These are phyloP conservation scores for Pycnonotus jocosus DNA, from an alignment of 2,113 vertebrate species.

Conservation along the genomic window DNA sequence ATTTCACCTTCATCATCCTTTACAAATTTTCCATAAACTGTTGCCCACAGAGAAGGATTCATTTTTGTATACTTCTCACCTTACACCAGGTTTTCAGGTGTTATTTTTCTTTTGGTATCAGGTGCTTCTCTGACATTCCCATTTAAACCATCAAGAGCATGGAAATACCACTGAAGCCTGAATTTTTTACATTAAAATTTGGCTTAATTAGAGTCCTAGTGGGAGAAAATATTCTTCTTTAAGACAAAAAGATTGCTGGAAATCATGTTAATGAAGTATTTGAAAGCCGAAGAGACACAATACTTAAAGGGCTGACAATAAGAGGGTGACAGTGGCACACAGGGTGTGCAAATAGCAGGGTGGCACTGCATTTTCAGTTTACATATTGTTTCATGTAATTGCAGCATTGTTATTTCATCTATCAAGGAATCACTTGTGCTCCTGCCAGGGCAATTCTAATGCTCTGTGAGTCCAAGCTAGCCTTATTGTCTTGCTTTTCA, in stretches of 20 bases:
- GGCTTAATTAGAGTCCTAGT: neutral
- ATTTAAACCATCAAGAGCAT: neutral
- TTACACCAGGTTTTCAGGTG: neutral
- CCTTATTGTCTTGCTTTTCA: constrained; percentile 20
- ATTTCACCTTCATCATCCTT: neutral
- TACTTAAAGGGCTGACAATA: neutral
- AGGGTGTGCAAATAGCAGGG: neutral
- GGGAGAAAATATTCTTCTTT: neutral
- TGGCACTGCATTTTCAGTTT: constrained; percentile 31
- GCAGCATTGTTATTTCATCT: constrained; percentile 5
- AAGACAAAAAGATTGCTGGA: neutral
- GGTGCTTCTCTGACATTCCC: neutral
- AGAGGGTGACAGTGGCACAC: neutral
- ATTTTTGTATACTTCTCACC: neutral
- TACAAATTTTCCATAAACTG: neutral
- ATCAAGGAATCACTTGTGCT: neutral
- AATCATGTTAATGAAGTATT: neutral
- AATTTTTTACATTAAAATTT: neutral
- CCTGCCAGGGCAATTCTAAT: neutral
- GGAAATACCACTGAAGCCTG: neutral
- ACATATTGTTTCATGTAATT: constrained; percentile 35
- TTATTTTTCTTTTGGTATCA: neutral
- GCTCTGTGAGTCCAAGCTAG: neutral
- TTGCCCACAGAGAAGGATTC: neutral
- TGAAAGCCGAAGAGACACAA: neutral